Evolutionary conservation across 2,113 vertebrate genomes (phyloP).

Genomic region (Charadrius vociferus): DNA sequence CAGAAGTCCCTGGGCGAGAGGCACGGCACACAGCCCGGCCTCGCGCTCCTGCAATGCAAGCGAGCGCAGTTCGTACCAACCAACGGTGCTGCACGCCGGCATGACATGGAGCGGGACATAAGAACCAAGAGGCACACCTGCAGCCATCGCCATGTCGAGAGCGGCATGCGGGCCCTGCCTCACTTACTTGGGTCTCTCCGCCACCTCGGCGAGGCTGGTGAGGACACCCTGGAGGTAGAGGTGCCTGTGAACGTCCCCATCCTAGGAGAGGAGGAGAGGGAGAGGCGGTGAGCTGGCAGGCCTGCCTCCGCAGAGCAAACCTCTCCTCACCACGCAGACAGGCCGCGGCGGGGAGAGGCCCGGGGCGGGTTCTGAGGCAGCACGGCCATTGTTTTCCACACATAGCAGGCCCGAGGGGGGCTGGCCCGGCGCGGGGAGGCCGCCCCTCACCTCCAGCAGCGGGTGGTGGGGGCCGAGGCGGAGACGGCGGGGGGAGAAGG

Average conservation of each 20-base stretch:
- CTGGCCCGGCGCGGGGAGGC: no score
- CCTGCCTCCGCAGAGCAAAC: no score
- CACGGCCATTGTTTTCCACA: no score
- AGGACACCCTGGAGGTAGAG: conserved; percentile 83
- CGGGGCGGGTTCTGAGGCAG: no score
- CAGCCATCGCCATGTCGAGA: rapidly evolving
- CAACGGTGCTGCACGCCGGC: rapidly evolving
- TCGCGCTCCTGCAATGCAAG: rapidly evolving
- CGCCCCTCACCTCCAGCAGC: conserved; percentile 78
- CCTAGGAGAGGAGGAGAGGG: conserved; percentile 67
- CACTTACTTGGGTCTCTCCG: conserved; percentile 72
- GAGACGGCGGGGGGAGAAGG: conserved; percentile 69
- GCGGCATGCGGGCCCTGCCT: rapidly evolving
- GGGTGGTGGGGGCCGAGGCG: conserved; percentile 75
- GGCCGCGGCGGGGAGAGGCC: no score
- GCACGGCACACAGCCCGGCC: not conserved
- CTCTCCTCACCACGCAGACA: not conserved
- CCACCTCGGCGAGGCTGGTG: conserved; percentile 61
- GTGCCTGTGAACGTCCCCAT: conserved; percentile 86
- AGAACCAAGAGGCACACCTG: rapidly evolving
- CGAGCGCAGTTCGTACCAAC: no score
- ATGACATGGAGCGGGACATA: rapidly evolving
- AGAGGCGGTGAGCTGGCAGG: not conserved
- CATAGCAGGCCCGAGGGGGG: not conserved
- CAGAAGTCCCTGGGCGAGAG: rapidly evolving